Evolutionary conservation across 1,140 invertebrate species (phyloP).

Genomic region (Papilio dardanus): DNA sequence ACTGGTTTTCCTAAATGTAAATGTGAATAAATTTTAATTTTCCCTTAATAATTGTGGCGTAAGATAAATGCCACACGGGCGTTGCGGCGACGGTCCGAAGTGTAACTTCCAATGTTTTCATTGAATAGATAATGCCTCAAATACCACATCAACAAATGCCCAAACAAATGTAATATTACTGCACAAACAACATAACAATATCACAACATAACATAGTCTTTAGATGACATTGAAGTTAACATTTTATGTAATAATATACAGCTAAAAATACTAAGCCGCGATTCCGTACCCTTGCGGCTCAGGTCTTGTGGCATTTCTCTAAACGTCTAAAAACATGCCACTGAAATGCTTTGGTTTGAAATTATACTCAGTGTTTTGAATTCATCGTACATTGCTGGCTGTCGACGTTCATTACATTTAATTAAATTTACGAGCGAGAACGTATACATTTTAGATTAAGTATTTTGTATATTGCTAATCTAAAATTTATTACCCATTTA

Average conservation of each 20-base stretch:
- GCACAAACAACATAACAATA: too few species aligned
- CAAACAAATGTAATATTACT: too few species aligned
- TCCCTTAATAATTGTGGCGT: not conserved
- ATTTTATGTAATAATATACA: too few species aligned
- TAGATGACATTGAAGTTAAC: too few species aligned
- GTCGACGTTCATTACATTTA: constrained; percentile 3
- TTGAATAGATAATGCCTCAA: not conserved
- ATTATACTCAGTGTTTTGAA: not conserved
- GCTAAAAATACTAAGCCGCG: not conserved
- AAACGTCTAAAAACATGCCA: not conserved
- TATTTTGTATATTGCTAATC: not conserved
- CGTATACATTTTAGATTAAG: constrained; percentile 8
- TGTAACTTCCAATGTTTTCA: not conserved
- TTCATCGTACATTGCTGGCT: constrained; percentile 5
- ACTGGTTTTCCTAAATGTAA: too few species aligned
- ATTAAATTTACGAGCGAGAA: constrained; percentile 15
- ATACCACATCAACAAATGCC: too few species aligned
- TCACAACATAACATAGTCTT: too few species aligned
- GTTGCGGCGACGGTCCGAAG: not conserved
- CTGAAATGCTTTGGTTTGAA: not conserved
- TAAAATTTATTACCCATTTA: constrained; percentile 6
- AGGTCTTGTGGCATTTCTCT: not conserved
- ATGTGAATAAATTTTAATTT: too few species aligned
- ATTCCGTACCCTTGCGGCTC: not conserved
- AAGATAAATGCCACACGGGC: not conserved